Evolutionary conservation across 2,113 vertebrate genomes (phyloP).

Genomic region (Chionodraco myersi): DNA sequence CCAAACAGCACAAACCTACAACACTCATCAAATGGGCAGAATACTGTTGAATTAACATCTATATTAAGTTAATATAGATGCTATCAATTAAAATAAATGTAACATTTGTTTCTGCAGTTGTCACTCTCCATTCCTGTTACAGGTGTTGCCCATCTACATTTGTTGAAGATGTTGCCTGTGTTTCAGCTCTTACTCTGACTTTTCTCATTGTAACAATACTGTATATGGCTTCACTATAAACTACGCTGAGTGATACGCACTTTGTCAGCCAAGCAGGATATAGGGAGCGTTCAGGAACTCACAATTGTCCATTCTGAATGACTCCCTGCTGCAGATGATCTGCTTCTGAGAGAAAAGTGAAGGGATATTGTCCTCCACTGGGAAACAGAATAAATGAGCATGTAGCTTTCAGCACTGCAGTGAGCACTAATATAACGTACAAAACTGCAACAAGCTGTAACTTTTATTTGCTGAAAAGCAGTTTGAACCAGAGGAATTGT

Average conservation of each 20-base stretch:
- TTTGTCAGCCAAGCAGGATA: slow-evolving; percentile 26
- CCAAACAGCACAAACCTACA: background rate
- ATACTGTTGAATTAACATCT: background rate
- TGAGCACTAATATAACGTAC: slow-evolving; percentile 7
- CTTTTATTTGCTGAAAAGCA: slow-evolving; percentile 25
- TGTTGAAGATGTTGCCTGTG: slow-evolving; percentile 22
- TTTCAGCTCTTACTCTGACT: slow-evolving; percentile 23
- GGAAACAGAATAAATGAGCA: slow-evolving; percentile 23
- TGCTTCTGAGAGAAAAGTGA: slow-evolving; percentile 30
- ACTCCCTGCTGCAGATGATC: slow-evolving; percentile 4
- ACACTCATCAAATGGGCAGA: background rate
- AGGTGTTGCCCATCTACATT: slow-evolving; percentile 20
- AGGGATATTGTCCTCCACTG: slow-evolving; percentile 6
- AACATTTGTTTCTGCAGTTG: background rate
- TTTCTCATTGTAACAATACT: slow-evolving; percentile 34
- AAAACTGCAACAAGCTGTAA: slow-evolving; percentile 20
- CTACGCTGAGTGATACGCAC: slow-evolving; percentile 12
- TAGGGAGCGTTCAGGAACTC: slow-evolving; percentile 1
- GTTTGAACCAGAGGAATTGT: background rate
- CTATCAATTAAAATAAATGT: too few species aligned
- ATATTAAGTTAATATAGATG: background rate
- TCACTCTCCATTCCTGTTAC: background rate
- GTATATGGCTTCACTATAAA: slow-evolving; percentile 46
- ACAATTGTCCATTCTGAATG: background rate
- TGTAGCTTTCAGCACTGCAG: slow-evolving; percentile 55